Base-by-base conservation (phyloP, 2,888 invertebrate species). In the Eupithecia tripunctaria region DNA sequence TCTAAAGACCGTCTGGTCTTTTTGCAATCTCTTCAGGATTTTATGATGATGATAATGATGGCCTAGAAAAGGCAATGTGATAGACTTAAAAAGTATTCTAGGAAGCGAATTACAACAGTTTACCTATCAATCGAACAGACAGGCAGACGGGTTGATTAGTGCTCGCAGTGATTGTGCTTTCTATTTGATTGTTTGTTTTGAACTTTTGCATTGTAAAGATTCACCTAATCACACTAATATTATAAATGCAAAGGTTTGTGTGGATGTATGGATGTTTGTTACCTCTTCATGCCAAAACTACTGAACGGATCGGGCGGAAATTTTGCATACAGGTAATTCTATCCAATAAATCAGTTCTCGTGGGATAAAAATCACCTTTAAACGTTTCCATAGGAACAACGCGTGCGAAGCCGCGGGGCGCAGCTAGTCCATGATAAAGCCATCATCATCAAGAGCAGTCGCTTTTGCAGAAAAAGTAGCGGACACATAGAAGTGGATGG, bases 121-220 rank as follows among this genome's bases (percentile, higher is more conserved):
- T 66, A 68, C 36, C 56, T 38, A 73, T 76, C 76, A 79, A 67
- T 76, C 66, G 59, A 76, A 81, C 79, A 73, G 84, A 84, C 82
- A 79, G 79, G 80, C 83, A 81, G 84, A 78, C 79, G 79, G 82
- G 72, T 72, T 69, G 76, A 84, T 78, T 78, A 74, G 56, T 41
- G 21, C 56, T 70, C 74, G 72, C 56, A 56, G 56, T 62, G 64
- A 62, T 62, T 51, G 63, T 38, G 71, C 78, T 79, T 77, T 79
- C 77, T 79, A 81, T 80, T 82, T 82, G 80, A 72, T 76, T 76
- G 71, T 79, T 75, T 70, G 74, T 56, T 56, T 56, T 56, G 5
- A 56, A 56, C 56, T 56, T n/a, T 56, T 56, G 56, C 12, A 21
- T 25, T 56, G 14, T 56, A 0, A 38, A 29, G 3, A 29, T 29